These are phyloP conservation scores for Gandaritis pyraliata DNA, from an alignment of 2,888 invertebrate species.

Conservation along the genomic window DNA sequence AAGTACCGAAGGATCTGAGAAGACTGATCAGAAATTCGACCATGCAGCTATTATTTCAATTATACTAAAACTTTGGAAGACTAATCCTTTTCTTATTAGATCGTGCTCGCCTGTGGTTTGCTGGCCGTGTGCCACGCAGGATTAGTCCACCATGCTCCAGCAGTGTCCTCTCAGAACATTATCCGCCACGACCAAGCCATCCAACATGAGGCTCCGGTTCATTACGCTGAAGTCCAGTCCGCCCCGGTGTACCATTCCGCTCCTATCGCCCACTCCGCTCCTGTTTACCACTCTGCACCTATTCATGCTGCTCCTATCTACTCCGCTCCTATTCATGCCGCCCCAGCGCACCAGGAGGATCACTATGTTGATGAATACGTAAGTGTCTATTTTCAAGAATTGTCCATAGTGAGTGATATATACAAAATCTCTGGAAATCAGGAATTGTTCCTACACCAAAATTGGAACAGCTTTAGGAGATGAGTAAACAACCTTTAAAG, in stretches of 20 bases:
- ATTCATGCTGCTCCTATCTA: conserved; percentile 50
- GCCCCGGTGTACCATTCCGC: conserved; percentile 50
- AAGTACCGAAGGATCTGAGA: no score
- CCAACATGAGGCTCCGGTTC: conserved; percentile 67
- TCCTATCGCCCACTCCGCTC: conserved; percentile 42
- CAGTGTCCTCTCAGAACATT: conserved; percentile 79
- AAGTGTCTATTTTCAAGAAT: conserved; percentile 44
- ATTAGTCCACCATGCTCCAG: conserved; percentile 72
- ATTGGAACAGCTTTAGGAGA: no score
- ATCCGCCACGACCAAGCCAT: conserved; percentile 70
- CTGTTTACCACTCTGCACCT: conserved; percentile 48
- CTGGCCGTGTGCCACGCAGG: conserved; percentile 73
- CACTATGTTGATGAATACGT: conserved; percentile 80
- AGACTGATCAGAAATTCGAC: no score
- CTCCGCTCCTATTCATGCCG: conserved; percentile 47
- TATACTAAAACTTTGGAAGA: no score
- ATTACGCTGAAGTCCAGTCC: conserved; percentile 57
- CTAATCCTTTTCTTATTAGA: conserved; percentile 55
- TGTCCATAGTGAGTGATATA: no score
- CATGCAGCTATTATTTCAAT: no score
- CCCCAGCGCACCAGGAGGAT: conserved; percentile 59
- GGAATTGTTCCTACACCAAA: no score
- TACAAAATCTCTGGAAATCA: no score
- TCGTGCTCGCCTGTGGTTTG: conserved; percentile 66
- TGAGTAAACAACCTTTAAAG: no score